Evolutionary conservation across 2,888 invertebrate species (phyloP).

Genomic region (Nasonia oneida): DNA sequence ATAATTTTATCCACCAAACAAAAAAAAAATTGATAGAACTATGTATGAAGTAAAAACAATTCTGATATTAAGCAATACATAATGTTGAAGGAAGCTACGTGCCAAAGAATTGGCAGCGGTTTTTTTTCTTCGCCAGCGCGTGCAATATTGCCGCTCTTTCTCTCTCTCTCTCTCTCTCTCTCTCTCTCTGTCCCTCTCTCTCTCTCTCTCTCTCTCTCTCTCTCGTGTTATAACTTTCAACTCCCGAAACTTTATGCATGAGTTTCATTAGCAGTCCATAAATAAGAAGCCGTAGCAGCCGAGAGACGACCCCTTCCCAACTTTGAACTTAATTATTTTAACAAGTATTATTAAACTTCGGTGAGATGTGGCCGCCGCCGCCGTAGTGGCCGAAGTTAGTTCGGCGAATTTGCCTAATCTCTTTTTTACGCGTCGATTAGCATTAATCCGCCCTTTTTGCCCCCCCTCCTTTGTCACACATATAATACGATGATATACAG

Average conservation of each 20-base stretch:
- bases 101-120: too few species aligned
- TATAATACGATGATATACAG: neutral
- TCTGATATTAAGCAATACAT: too few species aligned
- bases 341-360: constrained; percentile 58
- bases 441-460: neutral
- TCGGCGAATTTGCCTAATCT: constrained; percentile 47
- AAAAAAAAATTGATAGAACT: too few species aligned
- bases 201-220: neutral
- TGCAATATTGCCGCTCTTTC: too few species aligned
- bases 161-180: neutral
- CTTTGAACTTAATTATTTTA: constrained; percentile 59
- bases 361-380: neutral
- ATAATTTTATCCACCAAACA: too few species aligned
- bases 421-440: constrained; percentile 29
- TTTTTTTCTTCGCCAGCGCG: too few species aligned
- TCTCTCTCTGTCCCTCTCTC: neutral
- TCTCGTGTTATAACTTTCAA: constrained; percentile 21
- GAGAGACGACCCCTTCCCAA: constrained; percentile 29
- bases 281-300: constrained; percentile 47
- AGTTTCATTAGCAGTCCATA: constrained; percentile 59
- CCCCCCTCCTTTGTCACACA: neutral
- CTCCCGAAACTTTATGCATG: constrained; percentile 50
- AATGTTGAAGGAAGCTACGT: too few species aligned
- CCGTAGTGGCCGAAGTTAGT: constrained; percentile 7
- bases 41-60: too few species aligned